A percentile compares a stretch with the other conserved stretches of the same genome.
These are phyloP conservation scores for Carterocephalus palaemon DNA, from an alignment of 2,888 invertebrate species.

Conservation along the genomic window DNA sequence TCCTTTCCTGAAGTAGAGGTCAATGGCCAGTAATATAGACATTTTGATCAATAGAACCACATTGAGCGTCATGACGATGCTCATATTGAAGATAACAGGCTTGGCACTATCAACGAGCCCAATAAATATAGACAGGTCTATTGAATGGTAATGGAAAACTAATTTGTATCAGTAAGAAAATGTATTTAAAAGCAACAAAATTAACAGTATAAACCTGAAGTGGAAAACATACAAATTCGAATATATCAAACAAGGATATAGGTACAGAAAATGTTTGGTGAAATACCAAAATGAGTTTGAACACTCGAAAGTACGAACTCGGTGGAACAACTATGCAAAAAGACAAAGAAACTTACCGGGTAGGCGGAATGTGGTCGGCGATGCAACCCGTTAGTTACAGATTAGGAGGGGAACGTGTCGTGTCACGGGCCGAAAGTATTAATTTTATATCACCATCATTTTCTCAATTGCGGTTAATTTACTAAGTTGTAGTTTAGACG, in stretches of 20 bases:
- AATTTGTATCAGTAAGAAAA: too few species aligned
- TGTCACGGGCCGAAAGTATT: constrained; percentile 6
- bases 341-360: constrained; percentile 35
- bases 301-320: constrained; percentile 11
- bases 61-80: neutral
- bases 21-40: constrained; percentile 1
- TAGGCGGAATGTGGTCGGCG: constrained; percentile 60
- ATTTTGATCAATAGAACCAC: constrained; percentile 7
- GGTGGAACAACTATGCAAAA: constrained; percentile 31
- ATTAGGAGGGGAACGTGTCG: constrained; percentile 17
- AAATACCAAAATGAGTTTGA: too few species aligned
- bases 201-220: too few species aligned
- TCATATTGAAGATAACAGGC: constrained; percentile 3
- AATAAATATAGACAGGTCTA: neutral
- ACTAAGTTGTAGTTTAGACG: too few species aligned
- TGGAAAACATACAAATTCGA: too few species aligned
- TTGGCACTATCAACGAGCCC: too few species aligned
- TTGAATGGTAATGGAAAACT: too few species aligned
- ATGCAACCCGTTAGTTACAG: constrained; percentile 44
- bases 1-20: neutral
- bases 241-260: too few species aligned
- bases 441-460: too few species aligned
- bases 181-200: too few species aligned
- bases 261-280: too few species aligned
- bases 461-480: too few species aligned